Conservation (phyloP, 2,888 invertebrate species). For the Caenorhabditis sulstoni region DNA sequence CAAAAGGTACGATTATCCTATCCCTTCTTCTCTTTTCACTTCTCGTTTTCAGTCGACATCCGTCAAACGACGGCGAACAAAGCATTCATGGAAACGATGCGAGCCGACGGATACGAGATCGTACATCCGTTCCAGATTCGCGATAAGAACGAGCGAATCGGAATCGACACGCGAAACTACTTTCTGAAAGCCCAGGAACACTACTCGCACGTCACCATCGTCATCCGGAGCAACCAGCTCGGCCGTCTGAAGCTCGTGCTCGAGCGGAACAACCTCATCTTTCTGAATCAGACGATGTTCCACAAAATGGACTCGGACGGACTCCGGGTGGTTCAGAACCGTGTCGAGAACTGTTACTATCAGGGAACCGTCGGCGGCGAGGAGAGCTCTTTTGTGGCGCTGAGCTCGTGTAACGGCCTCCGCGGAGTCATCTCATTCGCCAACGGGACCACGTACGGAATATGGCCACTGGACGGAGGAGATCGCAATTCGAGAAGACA, state of each 20-base stretch:
- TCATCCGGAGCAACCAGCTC: conserved; percentile 70
- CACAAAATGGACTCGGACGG: conserved; percentile 76
- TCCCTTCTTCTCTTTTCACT: background rate
- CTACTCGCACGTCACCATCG: conserved; percentile 77
- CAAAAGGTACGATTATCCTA: conserved; percentile 12
- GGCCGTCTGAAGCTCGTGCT: conserved; percentile 77
- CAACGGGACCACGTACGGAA: conserved; percentile 97
- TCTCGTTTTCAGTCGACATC: conserved; percentile 67
- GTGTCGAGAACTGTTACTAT: conserved; percentile 91
- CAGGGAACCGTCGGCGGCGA: conserved; percentile 96
- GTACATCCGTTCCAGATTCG: conserved; percentile 82
- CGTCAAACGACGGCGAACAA: conserved; percentile 79
- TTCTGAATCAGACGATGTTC: conserved; percentile 76
- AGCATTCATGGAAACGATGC: conserved; percentile 80
- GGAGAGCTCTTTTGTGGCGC: conserved; percentile 95
- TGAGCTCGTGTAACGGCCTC: conserved; percentile 97
- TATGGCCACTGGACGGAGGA: conserved; percentile 97
- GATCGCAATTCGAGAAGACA: conserved; percentile 84
- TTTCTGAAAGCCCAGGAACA: conserved; percentile 78
- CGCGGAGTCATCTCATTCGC: conserved; percentile 91
- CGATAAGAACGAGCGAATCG: conserved; percentile 80
- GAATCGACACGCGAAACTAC: conserved; percentile 82
- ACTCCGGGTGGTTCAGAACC: conserved; percentile 65
- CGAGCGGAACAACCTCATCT: conserved; percentile 75
- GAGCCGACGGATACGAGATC: conserved; percentile 81